These are phyloP conservation scores for Nettapus auritus DNA, from an alignment of 2,113 vertebrate species.

Conservation along the genomic window DNA sequence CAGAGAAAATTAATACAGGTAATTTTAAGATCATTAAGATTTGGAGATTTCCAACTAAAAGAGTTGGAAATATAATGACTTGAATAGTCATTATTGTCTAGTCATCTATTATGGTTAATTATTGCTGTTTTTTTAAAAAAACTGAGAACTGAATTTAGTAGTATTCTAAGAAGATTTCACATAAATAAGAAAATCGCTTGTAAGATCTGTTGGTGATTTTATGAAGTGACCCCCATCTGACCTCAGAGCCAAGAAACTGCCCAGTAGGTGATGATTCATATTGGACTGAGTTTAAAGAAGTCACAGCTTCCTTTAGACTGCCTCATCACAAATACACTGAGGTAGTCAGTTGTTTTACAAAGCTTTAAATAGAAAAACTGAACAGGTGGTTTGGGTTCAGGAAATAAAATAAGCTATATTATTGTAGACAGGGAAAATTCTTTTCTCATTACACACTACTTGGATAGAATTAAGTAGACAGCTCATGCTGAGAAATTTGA, in stretches of 20 bases:
- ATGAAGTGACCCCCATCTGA: background rate
- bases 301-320: background rate
- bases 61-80: too few species aligned
- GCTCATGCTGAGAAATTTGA: slow-evolving; percentile 82
- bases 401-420: slow-evolving; percentile 76
- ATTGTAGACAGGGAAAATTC: slow-evolving; percentile 72
- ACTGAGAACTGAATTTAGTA: background rate
- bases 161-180: background rate
- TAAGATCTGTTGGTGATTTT: background rate
- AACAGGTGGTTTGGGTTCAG: slow-evolving; percentile 79
- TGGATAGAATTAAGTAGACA: slow-evolving; percentile 77
- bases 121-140: slow-evolving; percentile 14
- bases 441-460: slow-evolving; percentile 74
- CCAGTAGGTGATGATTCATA: background rate
- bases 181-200: background rate
- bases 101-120: background rate
- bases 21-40: background rate
- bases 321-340: slow-evolving; percentile 22
- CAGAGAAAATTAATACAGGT: background rate
- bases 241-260: background rate
- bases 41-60: background rate
- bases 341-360: slow-evolving; percentile 44
- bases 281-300: background rate
- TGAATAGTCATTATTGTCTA: background rate
- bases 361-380: slow-evolving; percentile 67